Evolutionary conservation across 2,797 vertebrate species (phyloP).

Genomic region (Echeneis naucrates): DNA sequence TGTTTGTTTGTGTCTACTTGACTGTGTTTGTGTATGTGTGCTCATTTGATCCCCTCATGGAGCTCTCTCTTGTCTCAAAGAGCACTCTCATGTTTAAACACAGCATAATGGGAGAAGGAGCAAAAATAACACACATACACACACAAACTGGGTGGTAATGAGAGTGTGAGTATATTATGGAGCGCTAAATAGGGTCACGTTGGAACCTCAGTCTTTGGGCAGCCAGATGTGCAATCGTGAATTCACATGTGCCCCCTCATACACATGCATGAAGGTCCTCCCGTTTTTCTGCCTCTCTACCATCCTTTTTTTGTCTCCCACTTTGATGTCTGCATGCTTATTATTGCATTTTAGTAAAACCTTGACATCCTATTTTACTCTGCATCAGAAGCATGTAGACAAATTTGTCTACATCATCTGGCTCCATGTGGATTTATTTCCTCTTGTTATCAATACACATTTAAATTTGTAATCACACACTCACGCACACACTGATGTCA

Average conservation of each 20-base stretch:
- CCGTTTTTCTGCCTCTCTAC: slow-evolving; percentile 4
- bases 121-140: slow-evolving; percentile 46
- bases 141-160: slow-evolving; percentile 57
- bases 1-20: slow-evolving; percentile 13
- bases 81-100: slow-evolving; percentile 82
- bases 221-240: slow-evolving; percentile 72
- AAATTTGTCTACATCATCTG: slow-evolving; percentile 29
- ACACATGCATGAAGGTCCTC: slow-evolving; percentile 39
- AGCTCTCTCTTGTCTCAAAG: slow-evolving; percentile 73
- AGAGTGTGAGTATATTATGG: slow-evolving; percentile 62
- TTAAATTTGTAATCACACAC: slow-evolving; percentile 26
- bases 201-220: slow-evolving; percentile 57
- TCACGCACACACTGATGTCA: slow-evolving; percentile 56
- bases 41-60: slow-evolving; percentile 69
- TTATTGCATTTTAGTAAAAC: slow-evolving; percentile 51
- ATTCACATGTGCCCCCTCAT: slow-evolving; percentile 53
- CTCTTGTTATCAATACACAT: slow-evolving; percentile 52
- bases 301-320: slow-evolving; percentile 3
- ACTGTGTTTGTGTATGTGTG: slow-evolving; percentile 52
- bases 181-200: slow-evolving; percentile 72
- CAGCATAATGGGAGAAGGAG: slow-evolving; percentile 72
- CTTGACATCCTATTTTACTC: slow-evolving; percentile 43
- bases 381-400: slow-evolving; percentile 40
- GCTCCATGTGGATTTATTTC: slow-evolving; percentile 49
- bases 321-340: slow-evolving; percentile 62